Evolutionary conservation across 1,140 invertebrate genomes (phyloP).

Genomic region (Galleria mellonella): DNA sequence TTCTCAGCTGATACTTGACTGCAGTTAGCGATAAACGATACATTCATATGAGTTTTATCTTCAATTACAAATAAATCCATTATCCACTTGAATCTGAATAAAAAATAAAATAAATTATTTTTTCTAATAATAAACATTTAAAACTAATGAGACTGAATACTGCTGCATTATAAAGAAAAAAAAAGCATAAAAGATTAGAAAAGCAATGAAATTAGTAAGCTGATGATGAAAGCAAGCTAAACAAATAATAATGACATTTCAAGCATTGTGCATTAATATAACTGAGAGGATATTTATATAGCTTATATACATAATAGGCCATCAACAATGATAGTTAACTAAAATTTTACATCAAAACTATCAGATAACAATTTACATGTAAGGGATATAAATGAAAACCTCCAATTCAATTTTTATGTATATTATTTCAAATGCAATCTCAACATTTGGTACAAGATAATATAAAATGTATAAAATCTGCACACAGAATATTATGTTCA

Average conservation of each 20-base stretch:
- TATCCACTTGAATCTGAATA: conserved; percentile 57
- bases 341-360: too few species aligned
- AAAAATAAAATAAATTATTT: conserved; percentile 13
- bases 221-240: neutral
- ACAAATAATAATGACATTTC: too few species aligned
- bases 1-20: conserved; percentile 19
- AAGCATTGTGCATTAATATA: too few species aligned
- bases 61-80: conserved; percentile 43
- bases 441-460: conserved; percentile 65
- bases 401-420: conserved; percentile 41
- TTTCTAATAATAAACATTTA: neutral
- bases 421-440: conserved; percentile 71
- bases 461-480: conserved; percentile 71
- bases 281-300: neutral
- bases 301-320: too few species aligned
- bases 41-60: conserved; percentile 11
- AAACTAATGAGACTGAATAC: conserved; percentile 43
- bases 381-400: conserved; percentile 43
- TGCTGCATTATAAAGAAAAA: neutral
- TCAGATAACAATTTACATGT: conserved; percentile 1
- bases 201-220: neutral
- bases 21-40: neutral
- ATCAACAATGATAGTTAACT: too few species aligned
- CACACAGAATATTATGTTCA: conserved; percentile 43
- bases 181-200: neutral